Percentiles rank a stretch among this genome's conserved stretches.
Evolutionary conservation across 2,113 vertebrate genomes (phyloP).

Genomic region (Galbula dea): DNA sequence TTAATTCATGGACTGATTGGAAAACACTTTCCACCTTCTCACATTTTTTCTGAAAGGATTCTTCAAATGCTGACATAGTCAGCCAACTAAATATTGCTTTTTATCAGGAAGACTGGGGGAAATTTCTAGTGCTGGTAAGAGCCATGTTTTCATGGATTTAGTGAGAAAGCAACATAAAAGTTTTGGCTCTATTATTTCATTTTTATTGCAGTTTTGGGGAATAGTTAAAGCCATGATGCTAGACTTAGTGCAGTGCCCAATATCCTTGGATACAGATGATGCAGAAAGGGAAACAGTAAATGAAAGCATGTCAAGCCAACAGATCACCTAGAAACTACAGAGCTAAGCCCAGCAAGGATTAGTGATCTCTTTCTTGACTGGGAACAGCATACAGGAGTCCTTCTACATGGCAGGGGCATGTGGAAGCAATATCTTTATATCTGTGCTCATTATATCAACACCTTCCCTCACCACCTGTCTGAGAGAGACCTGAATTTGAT

Average conservation of each 20-base stretch:
- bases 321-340: not conserved
- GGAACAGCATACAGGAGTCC: not conserved
- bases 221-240: not conserved
- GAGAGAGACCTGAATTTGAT: not conserved
- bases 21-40: not conserved
- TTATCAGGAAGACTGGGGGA: not conserved
- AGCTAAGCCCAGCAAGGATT: not conserved
- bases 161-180: constrained; percentile 25
- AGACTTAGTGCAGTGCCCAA: not conserved
- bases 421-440: not conserved
- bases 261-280: not conserved
- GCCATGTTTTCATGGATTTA: constrained; percentile 14
- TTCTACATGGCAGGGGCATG: not conserved
- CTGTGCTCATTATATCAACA: not conserved
- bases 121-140: not conserved
- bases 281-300: not conserved
- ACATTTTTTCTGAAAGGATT: not conserved
- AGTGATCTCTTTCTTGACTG: not conserved
- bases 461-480: not conserved
- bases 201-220: constrained; percentile 1
- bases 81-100: constrained; percentile 8
- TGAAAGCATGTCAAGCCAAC: not conserved
- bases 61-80: not conserved
- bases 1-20: not conserved
- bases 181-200: not conserved